Conservation (phyloP, 1,140 invertebrate species). For the Mesaphorura yosii region DNA sequence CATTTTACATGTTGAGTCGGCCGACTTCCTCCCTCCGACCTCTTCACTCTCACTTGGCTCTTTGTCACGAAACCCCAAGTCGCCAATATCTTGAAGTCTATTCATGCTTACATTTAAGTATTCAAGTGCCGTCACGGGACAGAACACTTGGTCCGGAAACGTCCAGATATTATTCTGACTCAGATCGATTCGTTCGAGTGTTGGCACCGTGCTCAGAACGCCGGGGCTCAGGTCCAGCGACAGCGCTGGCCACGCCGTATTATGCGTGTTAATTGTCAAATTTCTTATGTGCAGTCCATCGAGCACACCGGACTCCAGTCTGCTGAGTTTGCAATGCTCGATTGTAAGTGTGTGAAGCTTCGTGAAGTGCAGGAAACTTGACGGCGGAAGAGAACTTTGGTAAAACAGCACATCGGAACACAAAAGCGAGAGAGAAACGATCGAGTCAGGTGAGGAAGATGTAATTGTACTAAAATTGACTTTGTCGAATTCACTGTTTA, state of each 20-base stretch:
- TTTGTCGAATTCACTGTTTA: conserved; percentile 67
- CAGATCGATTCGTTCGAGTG: conserved; percentile 69
- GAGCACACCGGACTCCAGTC: conserved; percentile 60
- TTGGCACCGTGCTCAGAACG: conserved; percentile 55
- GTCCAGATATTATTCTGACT: conserved; percentile 80
- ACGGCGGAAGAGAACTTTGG: conserved; percentile 56
- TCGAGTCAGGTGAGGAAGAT: conserved; percentile 59
- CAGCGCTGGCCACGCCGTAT: conserved; percentile 61
- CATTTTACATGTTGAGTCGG: conserved; percentile 47
- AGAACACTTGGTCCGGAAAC: conserved; percentile 71
- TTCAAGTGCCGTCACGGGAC: conserved; percentile 61
- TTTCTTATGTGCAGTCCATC: conserved; percentile 61
- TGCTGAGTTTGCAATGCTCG: conserved; percentile 69
- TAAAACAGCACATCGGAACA: conserved; percentile 64
- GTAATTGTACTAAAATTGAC: conserved; percentile 71
- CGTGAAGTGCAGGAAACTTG: conserved; percentile 64
- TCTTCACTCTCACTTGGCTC: conserved; percentile 37
- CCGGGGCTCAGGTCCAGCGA: conserved; percentile 62
- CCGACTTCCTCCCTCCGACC: conserved; percentile 35
- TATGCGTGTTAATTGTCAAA: conserved; percentile 67
- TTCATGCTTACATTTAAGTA: conserved; percentile 71
- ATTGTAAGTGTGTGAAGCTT: conserved; percentile 63
- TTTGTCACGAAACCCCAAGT: conserved; percentile 57
- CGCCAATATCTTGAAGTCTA: conserved; percentile 65
- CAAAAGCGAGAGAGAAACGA: conserved; percentile 60